These are phyloP conservation scores for Perca flavescens DNA, from an alignment of 2,113 vertebrate species.

Conservation along the genomic window DNA sequence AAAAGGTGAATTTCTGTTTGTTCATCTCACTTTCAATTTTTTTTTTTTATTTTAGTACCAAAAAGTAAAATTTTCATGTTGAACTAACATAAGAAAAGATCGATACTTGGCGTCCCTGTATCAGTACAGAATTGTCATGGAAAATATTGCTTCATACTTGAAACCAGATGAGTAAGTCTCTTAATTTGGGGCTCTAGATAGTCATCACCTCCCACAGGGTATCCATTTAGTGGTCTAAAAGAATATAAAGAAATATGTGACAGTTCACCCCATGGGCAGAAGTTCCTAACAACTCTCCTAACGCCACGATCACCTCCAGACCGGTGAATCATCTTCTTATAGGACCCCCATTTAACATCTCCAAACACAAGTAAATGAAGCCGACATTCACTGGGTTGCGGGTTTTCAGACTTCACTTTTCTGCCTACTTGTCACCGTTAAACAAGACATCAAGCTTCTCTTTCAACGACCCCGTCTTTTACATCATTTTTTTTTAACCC, in stretches of 20 bases:
- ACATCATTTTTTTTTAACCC: constrained; percentile 1
- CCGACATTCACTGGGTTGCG: constrained; percentile 23
- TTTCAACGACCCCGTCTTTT: constrained; percentile 20
- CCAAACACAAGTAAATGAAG: constrained; percentile 21
- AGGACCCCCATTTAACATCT: constrained; percentile 2
- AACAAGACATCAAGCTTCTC: constrained; percentile 42
- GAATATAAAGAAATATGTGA: constrained; percentile 19
- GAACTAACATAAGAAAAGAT: too few species aligned
- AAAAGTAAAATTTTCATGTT: too few species aligned
- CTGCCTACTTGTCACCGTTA: constrained; percentile 28
- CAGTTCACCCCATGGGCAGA: background rate
- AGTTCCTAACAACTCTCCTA: constrained; percentile 13
- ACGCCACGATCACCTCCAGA: constrained; percentile 23
- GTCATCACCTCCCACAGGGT: background rate
- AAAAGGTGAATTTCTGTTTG: too few species aligned
- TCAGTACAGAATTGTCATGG: too few species aligned
- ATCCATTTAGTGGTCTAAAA: constrained; percentile 16
- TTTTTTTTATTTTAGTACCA: too few species aligned
- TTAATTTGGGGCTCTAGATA: constrained; percentile 1
- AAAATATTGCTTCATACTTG: background rate
- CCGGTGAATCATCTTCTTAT: constrained; percentile 48
- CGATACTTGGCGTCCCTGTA: too few species aligned
- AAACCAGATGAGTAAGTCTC: background rate
- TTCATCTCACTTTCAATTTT: too few species aligned
- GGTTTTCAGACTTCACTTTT: constrained; percentile 40